Percentiles rank a stretch among this genome's conserved stretches.
phyloP scores from a whole-genome alignment of 2,888 invertebrate genomes.

The Microchrysa polita region DNA sequence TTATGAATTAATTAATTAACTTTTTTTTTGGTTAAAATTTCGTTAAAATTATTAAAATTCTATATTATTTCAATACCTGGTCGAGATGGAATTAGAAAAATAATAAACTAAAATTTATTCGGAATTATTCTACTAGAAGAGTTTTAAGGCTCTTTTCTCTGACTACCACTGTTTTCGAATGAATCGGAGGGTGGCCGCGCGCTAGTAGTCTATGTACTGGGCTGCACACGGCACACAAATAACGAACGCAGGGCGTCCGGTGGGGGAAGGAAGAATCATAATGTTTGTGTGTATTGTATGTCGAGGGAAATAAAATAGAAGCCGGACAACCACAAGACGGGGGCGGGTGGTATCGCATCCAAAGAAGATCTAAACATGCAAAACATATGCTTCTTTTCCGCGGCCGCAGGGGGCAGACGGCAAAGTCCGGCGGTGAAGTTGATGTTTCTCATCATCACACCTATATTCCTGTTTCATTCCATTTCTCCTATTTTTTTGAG shows the following conservation, averaged over 20 bases:
- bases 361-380: too few species aligned
- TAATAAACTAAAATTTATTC: conserved; percentile 43
- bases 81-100: conserved; percentile 44
- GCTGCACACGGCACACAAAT: conserved; percentile 70
- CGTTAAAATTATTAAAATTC: not conserved
- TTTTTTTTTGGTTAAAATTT: not conserved
- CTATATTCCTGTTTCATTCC: not conserved
- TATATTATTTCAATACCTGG: conserved; percentile 46
- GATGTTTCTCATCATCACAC: not conserved
- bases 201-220: conserved; percentile 70
- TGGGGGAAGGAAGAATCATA: not conserved
- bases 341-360: too few species aligned
- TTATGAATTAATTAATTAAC: not conserved
- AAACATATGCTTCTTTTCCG: too few species aligned
- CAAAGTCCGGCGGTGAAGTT: not conserved
- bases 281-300: not conserved
- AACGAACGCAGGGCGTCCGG: conserved; percentile 4
- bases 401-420: not conserved
- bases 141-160: conserved; percentile 65
- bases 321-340: too few species aligned
- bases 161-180: conserved; percentile 72
- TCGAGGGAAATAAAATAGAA: not conserved
- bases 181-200: conserved; percentile 65
- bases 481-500: conserved; percentile 7
- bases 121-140: conserved; percentile 47